Percentiles rank a stretch among this genome's conserved stretches.
phyloP scores from a whole-genome alignment of 2,113 vertebrate species.

The Heterotis niloticus region DNA sequence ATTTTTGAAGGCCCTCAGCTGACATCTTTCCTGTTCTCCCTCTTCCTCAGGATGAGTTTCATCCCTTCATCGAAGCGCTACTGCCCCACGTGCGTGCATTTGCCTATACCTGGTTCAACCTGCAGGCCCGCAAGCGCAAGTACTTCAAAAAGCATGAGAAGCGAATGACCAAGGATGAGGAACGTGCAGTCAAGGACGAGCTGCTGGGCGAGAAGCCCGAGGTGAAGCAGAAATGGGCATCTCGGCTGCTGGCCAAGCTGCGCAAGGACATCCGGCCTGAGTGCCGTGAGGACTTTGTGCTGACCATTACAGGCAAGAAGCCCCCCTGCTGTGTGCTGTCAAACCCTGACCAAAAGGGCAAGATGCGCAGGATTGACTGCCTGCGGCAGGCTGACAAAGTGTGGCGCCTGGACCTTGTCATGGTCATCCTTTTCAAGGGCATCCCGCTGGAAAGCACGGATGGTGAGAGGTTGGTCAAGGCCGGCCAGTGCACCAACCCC shows the following conservation, averaged over 20 bases:
- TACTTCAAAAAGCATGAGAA: constrained; percentile 99
- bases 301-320: constrained; percentile 95
- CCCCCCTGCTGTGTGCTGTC: constrained; percentile 89
- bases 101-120: constrained; percentile 98
- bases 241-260: constrained; percentile 91
- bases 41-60: constrained; percentile 88
- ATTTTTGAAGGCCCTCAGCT: neutral
- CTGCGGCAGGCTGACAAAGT: too few species aligned
- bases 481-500: constrained; percentile 83
- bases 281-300: constrained; percentile 93
- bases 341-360: constrained; percentile 98
- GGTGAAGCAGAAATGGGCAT: constrained; percentile 98
- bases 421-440: constrained; percentile 98
- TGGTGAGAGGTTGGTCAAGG: constrained; percentile 90
- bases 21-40: constrained; percentile 31
- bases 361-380: constrained; percentile 82
- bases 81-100: constrained; percentile 95
- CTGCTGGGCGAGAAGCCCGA: constrained; percentile 91
- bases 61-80: constrained; percentile 98
- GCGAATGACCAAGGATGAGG: constrained; percentile 95
- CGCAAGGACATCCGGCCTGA: constrained; percentile 97
- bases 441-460: constrained; percentile 97
- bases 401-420: constrained; percentile 84
- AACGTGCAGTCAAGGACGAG: constrained; percentile 91
- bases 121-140: constrained; percentile 96